Percentiles rank a stretch among this genome's conserved stretches.
These are phyloP conservation scores for Falco berigora DNA, from an alignment of 2,797 vertebrate genomes.

Conservation along the genomic window DNA sequence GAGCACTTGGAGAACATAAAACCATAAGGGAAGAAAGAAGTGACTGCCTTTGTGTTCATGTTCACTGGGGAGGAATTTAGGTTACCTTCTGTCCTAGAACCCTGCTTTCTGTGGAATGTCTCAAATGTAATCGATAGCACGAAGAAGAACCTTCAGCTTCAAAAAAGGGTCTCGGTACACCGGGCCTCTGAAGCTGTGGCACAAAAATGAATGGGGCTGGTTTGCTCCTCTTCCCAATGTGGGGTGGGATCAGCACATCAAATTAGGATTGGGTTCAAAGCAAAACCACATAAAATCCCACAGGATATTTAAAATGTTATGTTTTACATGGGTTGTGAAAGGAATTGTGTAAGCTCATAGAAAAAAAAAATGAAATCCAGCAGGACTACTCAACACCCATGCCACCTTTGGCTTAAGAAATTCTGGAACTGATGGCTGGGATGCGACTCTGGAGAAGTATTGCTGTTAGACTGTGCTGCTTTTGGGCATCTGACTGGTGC, in stretches of 20 bases:
- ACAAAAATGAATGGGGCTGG: neutral
- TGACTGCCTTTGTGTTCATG: neutral
- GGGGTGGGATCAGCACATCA: neutral
- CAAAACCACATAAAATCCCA: neutral
- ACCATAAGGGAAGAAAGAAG: neutral
- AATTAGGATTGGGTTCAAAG: neutral
- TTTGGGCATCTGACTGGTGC: neutral
- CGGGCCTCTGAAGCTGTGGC: neutral
- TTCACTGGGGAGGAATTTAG: neutral
- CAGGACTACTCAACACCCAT: neutral
- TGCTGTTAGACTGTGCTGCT: neutral
- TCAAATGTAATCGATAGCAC: neutral
- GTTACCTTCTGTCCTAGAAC: neutral
- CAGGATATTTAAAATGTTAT: neutral
- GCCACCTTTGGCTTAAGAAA: neutral
- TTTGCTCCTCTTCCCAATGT: neutral
- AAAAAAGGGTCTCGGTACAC: neutral
- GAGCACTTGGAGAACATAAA: conserved; percentile 36
- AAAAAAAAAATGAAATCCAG: neutral
- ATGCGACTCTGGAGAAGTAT: neutral
- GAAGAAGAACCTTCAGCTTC: neutral
- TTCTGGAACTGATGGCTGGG: neutral
- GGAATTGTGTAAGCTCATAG: neutral
- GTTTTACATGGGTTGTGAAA: neutral
- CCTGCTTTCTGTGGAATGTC: neutral